Conservation (phyloP, 1,140 invertebrate genomes). For the Copidosoma floridanum region DNA sequence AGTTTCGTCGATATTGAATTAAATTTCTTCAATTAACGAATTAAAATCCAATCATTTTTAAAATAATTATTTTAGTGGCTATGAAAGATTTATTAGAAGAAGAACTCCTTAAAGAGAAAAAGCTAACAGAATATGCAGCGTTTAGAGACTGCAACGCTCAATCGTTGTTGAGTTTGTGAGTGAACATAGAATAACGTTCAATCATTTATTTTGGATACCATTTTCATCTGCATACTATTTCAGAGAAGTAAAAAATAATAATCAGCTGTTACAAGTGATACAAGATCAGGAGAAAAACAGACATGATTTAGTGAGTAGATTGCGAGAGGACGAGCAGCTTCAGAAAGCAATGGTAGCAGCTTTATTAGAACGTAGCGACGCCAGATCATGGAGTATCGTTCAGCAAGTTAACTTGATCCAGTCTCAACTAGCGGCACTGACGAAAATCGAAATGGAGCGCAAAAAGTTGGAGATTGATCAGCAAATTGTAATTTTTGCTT, state of each 20-base stretch:
- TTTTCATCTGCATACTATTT: constrained; percentile 28
- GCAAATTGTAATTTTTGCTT: constrained; percentile 59
- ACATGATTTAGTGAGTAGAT: constrained; percentile 59
- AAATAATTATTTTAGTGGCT: constrained; percentile 51
- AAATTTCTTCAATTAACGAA: too few species aligned
- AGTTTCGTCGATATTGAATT: constrained; percentile 29
- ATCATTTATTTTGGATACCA: constrained; percentile 2
- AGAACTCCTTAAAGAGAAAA: constrained; percentile 60
- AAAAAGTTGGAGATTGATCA: constrained; percentile 67
- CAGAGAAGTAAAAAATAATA: constrained; percentile 60
- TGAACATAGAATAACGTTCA: too few species aligned
- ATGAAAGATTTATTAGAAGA: constrained; percentile 68
- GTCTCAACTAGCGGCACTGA: constrained; percentile 71
- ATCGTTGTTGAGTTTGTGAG: constrained; percentile 56
- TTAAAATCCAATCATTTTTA: too few species aligned
- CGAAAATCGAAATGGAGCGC: constrained; percentile 72
- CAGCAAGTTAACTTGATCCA: constrained; percentile 78
- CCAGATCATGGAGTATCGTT: constrained; percentile 71
- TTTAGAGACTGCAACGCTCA: constrained; percentile 60
- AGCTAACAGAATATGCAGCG: constrained; percentile 62
- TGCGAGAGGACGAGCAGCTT: constrained; percentile 67
- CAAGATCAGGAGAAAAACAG: constrained; percentile 63
- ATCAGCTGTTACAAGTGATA: constrained; percentile 61
- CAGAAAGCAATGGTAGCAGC: constrained; percentile 74
- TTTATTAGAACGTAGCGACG: constrained; percentile 71